Evolutionary conservation across 2,797 vertebrate genomes (phyloP).

Genomic region (Brotogeris chrysoptera): DNA sequence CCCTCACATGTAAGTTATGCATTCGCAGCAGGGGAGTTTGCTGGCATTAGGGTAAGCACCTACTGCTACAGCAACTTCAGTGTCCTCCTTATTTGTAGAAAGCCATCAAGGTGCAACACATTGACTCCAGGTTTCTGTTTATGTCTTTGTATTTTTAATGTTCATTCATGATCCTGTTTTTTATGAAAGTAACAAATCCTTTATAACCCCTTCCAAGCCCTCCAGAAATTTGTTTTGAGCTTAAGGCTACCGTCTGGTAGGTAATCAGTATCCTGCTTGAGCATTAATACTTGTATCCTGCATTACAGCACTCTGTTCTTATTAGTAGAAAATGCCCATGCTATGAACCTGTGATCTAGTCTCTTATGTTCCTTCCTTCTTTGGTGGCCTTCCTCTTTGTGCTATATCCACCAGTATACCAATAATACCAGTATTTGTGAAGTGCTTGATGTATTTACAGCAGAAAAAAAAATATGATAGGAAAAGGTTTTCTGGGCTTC

Average conservation of each 20-base stretch:
- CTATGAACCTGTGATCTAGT: neutral
- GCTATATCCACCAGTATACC: fast-evolving
- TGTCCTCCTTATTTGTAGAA: neutral
- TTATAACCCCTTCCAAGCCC: neutral
- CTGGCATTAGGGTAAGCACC: neutral
- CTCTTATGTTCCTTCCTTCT: neutral
- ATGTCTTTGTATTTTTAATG: neutral
- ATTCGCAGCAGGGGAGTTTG: neutral
- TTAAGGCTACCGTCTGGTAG: neutral
- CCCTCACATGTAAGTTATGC: neutral
- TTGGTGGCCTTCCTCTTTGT: neutral
- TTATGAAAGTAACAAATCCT: neutral
- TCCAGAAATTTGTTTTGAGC: neutral
- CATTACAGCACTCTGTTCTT: neutral
- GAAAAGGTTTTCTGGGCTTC: neutral
- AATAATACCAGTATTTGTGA: fast-evolving
- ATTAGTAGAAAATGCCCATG: fast-evolving
- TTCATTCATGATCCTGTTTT: neutral
- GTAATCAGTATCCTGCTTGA: neutral
- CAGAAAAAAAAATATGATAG: neutral
- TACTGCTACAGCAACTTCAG: neutral
- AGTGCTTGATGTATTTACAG: neutral
- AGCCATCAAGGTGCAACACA: neutral
- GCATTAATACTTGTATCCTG: neutral
- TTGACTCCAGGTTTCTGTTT: neutral